Evolutionary conservation across 2,888 invertebrate species (phyloP).

Genomic region (Metallyticus violacea): DNA sequence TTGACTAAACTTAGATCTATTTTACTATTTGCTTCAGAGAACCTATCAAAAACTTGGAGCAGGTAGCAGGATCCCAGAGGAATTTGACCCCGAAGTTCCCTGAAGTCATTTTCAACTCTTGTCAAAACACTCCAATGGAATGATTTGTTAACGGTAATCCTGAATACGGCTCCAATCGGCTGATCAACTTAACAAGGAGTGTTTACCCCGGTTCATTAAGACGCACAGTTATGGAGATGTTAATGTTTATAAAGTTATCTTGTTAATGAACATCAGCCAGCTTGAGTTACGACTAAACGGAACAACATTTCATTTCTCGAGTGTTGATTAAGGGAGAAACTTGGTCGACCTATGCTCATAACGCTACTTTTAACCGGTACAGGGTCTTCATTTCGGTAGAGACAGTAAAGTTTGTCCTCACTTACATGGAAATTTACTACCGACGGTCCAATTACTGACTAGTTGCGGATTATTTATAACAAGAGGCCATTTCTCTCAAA

Average conservation of each 20-base stretch:
- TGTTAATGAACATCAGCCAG: neutral
- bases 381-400: neutral
- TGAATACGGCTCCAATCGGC: neutral
- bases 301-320: neutral
- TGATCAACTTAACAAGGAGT: no score
- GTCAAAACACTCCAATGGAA: neutral
- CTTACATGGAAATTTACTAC: neutral
- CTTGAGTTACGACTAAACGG: neutral
- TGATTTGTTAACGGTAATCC: neutral
- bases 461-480: neutral
- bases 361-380: neutral
- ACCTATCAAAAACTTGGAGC: neutral
- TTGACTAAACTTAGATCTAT: no score
- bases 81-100: neutral
- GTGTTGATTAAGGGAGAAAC: neutral
- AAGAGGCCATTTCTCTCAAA: no score
- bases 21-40: neutral
- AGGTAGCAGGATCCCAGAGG: no score
- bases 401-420: neutral
- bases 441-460: neutral
- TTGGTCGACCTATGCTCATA: neutral
- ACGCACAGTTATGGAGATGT: no score
- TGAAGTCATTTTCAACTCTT: neutral
- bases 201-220: no score
- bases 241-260: neutral